Base-by-base conservation (phyloP, 2,888 invertebrate species). In the Nomada goodeniana region DNA sequence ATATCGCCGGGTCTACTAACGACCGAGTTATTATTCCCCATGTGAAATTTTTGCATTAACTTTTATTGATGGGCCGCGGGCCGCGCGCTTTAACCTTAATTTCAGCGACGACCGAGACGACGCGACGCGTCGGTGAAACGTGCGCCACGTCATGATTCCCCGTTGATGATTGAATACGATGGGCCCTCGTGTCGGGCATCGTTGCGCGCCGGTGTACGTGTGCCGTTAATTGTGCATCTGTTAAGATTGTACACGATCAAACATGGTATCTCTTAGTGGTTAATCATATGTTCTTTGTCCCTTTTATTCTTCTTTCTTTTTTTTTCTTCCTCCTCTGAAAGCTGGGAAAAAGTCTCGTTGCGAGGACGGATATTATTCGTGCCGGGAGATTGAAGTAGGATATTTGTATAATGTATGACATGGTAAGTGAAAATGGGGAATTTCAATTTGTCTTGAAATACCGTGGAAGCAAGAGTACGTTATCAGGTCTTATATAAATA, bases 21-120 rank as follows among this genome's bases (percentile, higher is more conserved):
- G 75, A 80, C 75, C 64, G 44, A 63, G 61, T 79, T 69, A 74
- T 84, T 76, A 84, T 76, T 77, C 68, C n/a, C 29, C 64, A 59
- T 60, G 69, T 75, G 83, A 78, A 83, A 83, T 78, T 78, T 18
- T 75, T 78, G 83, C 83, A 69, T 83, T 64, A 78, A 78, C 74
- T 64, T 75, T 83, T 82, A 83, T 78, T 72, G 83, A 82, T 83
- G 78, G 65, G 29, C 53, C 72, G 57, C 59, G 59, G 64, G 23
- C 69, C 52, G 23, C 36, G 59, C 52, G 63, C 60, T 73, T 70
- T 73, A 76, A 82, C 82, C 82, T 82, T 76, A 76, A 82, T 82
- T 82, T 63, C 68, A 47, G 23, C 15, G 47, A n/a, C 18, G 44
- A 36, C 36, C 36, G 36, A 7, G 36, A 36, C 36, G 47, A 53